Conservation (phyloP, 2,888 invertebrate species). For the Megamerina dolium region DNA sequence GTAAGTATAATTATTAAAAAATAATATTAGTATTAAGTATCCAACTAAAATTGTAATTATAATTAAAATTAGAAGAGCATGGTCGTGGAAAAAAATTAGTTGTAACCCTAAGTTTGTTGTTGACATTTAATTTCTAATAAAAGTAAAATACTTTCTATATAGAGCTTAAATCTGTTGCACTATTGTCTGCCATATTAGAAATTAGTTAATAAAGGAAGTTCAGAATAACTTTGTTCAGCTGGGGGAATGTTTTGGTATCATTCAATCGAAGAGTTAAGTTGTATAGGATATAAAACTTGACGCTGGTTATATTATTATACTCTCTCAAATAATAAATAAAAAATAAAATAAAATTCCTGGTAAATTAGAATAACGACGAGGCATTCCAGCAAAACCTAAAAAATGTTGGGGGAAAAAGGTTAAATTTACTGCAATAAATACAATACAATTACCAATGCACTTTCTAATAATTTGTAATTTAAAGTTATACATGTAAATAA, state of each 20-base stretch:
- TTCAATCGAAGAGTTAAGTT: slow-evolving; percentile 57
- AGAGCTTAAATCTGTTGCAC: no score
- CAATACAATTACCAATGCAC: slow-evolving; percentile 64
- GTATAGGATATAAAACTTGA: slow-evolving; percentile 51
- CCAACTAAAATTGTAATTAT: no score
- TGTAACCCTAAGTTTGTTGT: no score
- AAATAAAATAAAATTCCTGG: slow-evolving; percentile 56
- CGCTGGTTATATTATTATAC: slow-evolving; percentile 54
- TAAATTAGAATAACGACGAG: slow-evolving; percentile 67
- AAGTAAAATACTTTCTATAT: no score
- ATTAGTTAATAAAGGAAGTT: slow-evolving; percentile 56
- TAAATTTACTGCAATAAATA: slow-evolving; percentile 72
- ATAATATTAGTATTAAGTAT: no score
- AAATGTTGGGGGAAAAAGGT: slow-evolving; percentile 80
- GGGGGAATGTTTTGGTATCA: slow-evolving; percentile 57
- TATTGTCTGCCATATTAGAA: no score
- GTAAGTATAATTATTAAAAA: no score
- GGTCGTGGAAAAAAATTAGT: no score
- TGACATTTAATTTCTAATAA: no score
- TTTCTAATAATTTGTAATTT: slow-evolving; percentile 58
- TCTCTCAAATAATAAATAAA: slow-evolving; percentile 60
- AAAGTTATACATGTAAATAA: slow-evolving; percentile 59
- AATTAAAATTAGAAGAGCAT: no score
- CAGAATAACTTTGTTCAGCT: slow-evolving; percentile 56
- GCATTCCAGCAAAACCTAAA: slow-evolving; percentile 64